Conservation (phyloP, 2,797 vertebrate genomes). For the Epinephelus malabaricus region DNA sequence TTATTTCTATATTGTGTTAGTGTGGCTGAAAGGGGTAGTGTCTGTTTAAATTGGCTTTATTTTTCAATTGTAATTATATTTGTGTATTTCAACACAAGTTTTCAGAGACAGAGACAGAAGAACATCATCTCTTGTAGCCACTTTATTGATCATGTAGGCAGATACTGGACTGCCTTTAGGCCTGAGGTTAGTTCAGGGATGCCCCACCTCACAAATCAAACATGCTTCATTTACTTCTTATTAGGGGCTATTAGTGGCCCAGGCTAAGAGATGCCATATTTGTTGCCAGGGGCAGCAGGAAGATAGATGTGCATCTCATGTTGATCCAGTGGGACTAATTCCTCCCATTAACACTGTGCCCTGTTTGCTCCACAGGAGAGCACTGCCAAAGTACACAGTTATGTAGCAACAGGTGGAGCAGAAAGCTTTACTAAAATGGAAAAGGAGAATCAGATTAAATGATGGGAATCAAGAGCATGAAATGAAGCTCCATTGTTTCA, state of each 20-base stretch:
- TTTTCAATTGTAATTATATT: too few relatives aligned
- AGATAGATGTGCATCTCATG: constrained; percentile 55
- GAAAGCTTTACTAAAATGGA: constrained; percentile 43
- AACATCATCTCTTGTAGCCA: not conserved
- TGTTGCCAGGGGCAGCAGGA: constrained; percentile 52
- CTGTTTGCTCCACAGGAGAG: constrained; percentile 57
- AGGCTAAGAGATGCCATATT: constrained; percentile 12
- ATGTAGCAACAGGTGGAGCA: constrained; percentile 41
- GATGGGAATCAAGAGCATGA: constrained; percentile 1
- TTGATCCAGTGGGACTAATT: constrained; percentile 71
- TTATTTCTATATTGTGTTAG: too few relatives aligned
- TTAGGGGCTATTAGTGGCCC: constrained; percentile 42
- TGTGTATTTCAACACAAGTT: not conserved
- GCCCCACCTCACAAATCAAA: constrained; percentile 43
- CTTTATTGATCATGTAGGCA: constrained; percentile 27
- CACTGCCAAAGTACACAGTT: constrained; percentile 55
- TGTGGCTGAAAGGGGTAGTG: too few relatives aligned
- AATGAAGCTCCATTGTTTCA: not conserved
- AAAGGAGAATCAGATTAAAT: constrained; percentile 20
- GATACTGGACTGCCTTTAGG: constrained; percentile 12
- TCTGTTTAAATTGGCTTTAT: too few relatives aligned
- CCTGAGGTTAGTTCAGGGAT: constrained; percentile 20
- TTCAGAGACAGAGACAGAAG: not conserved
- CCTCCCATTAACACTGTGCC: constrained; percentile 69
- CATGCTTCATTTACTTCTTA: constrained; percentile 62